Evolutionary conservation across 2,797 vertebrate species (phyloP).

Genomic region (Gymnothorax reevesii): DNA sequence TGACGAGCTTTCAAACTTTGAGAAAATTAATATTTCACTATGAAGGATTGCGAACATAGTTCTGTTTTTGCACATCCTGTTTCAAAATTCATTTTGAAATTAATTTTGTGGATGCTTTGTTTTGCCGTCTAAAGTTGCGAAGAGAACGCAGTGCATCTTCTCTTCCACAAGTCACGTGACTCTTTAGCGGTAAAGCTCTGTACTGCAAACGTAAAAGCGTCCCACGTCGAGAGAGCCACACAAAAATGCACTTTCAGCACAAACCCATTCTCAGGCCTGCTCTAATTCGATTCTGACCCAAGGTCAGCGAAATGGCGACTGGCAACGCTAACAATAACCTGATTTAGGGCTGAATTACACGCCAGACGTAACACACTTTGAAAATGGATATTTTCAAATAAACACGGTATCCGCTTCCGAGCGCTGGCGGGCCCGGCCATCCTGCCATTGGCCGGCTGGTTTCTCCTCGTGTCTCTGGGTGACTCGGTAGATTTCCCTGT

Average conservation of each 20-base stretch:
- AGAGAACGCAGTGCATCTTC: not conserved
- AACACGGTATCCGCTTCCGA: not conserved
- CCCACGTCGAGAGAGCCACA: not conserved
- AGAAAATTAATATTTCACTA: not conserved
- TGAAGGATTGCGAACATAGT: not conserved
- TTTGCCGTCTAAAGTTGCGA: not conserved
- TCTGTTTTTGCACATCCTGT: not conserved
- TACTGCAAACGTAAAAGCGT: not conserved
- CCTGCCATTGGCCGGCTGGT: not conserved
- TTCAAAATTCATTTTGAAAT: not conserved
- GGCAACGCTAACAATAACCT: constrained; percentile 13
- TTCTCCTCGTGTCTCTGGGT: not conserved
- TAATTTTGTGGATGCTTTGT: not conserved
- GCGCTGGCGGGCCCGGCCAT: not conserved
- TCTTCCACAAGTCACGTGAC: not conserved
- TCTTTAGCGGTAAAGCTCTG: not conserved
- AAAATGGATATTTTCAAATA: constrained; percentile 15
- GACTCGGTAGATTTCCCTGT: not conserved
- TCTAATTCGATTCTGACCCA: constrained; percentile 17
- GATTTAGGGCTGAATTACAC: constrained; percentile 18
- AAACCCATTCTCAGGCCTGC: not conserved
- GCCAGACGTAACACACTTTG: not conserved
- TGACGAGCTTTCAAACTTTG: constrained; percentile 42
- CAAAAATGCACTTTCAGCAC: constrained; percentile 9
- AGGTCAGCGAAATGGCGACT: not conserved